Base-by-base conservation (phyloP, 2,113 vertebrate genomes). In the Thunnus thynnus region DNA sequence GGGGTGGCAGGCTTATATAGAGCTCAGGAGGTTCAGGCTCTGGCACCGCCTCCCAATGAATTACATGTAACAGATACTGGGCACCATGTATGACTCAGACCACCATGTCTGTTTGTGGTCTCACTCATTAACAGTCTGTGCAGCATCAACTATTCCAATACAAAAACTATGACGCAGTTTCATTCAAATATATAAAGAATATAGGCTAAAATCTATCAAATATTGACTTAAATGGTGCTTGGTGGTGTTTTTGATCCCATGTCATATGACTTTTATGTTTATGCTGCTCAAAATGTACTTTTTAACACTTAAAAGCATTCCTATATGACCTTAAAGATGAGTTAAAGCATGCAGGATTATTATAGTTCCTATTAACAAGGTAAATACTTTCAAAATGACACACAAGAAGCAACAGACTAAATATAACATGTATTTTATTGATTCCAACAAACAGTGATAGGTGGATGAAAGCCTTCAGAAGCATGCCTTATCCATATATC, bases 361-460 rank as follows among this genome's bases (percentile, higher is more conserved):
- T 22, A 20, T 5, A 10, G 62, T 6, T 48, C 13, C 10, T 25
- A 27, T 16, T 4, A 70, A 5, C 10, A 41, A n/a, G 18, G 10
- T 47, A 9, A 54, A 10, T 3, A 25, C 1, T 62, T 41, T 27
- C 10, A 72, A 17, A 78, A 0, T 52, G 52, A 48, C 54, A 65
- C 50, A 79, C 41, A 85, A 61, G 60, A 74, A 47, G 54, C 50
- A 60, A 20, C 13, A 57, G 51, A 55, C 76, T 84, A 88, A 86
- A 86, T 94, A 95, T 91, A 94, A 91, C 90, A 94, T 94, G 93
- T 87, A 91, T 91, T 96, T 96, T 96, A 96, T 96, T 96, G 94
- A 94, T 92, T 93, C 87, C 90, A 94, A 95, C 91, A 91, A 90
- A 93, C 92, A 94, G 91, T 87, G 91, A 92, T 86, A 89, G 87